These are phyloP conservation scores for Cataglyphis rosenhaueri DNA, from an alignment of 2,888 invertebrate genomes.

Conservation along the genomic window DNA sequence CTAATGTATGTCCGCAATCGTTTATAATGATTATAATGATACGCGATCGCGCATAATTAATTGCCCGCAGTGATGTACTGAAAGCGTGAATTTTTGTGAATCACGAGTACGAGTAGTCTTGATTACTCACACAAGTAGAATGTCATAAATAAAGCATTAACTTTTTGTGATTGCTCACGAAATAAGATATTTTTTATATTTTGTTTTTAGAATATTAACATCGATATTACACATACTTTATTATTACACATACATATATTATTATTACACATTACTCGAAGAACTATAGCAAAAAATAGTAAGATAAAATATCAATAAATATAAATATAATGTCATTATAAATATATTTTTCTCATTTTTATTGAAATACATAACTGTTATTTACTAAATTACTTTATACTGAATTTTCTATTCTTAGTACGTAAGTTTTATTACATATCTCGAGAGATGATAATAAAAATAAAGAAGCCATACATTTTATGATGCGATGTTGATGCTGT, in stretches of 20 bases:
- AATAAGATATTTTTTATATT: background rate
- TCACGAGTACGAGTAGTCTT: constrained; percentile 43
- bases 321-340: background rate
- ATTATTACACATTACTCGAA: background rate
- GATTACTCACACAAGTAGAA: constrained; percentile 41
- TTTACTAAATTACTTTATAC: background rate
- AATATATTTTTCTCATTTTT: background rate
- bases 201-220: constrained; percentile 17
- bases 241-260: background rate
- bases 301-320: background rate
- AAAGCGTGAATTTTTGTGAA: constrained; percentile 46
- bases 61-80: constrained; percentile 52
- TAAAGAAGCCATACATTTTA: background rate
- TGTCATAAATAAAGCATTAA: constrained; percentile 44
- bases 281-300: background rate
- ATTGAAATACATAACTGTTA: background rate
- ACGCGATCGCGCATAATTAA: constrained; percentile 50
- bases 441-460: background rate
- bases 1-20: constrained; percentile 28
- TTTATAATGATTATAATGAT: constrained; percentile 34
- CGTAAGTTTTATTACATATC: background rate
- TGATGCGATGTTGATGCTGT: background rate
- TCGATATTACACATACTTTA: background rate
- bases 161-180: constrained; percentile 18
- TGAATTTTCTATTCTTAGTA: background rate